Base-by-base conservation (phyloP, 2,888 invertebrate species). In the Cheilosia urbana region DNA sequence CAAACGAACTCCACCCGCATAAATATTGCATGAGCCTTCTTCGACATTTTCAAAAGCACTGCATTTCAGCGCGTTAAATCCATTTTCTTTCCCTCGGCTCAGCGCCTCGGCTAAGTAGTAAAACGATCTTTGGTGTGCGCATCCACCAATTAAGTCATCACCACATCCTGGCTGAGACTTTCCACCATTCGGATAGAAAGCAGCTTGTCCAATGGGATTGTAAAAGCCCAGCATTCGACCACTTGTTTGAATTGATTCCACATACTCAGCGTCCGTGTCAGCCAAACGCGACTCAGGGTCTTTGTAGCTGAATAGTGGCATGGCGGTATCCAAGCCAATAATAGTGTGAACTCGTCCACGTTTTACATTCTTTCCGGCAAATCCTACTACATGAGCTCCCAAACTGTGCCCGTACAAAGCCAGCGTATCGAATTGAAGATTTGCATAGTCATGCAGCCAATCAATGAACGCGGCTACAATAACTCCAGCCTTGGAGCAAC, bases 351-450 rank as follows among this genome's bases (percentile, higher is more conserved):
- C 93, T 21, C 93, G 93, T 51, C 93, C 94, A 88, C 92, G 88
- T 62, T 92, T 92, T 2, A 93, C 93, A 88, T 92, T 93, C 68
- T 93, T 93, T 1, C 94, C 94, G 13, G 93, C 93, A 60, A 93
- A 93, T 0, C 94, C 94, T 11, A 93, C 93, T 1, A 93, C 93
- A 84, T 94, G 94, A 2, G 93, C 93, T 0, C 94, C 94, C 30
- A 94, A 90, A 76, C 94, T 94, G 79, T 94, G 94, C 0, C 94
- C 94, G 51, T 93, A 93, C 4, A 88, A 15, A 93, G 92, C 89
- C 93, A 94, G 78, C 92, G 90, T 0, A 93, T 93, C 4, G 93
- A 92, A 45, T 92, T 90, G 4, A 91, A 91, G 2, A 92, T 93
- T 19, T 92, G 93, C 88, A 92, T 91, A 0, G 92, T 93, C 4